Evolutionary conservation across 2,888 invertebrate species (phyloP).

Genomic region (Temnothorax unifasciatus): DNA sequence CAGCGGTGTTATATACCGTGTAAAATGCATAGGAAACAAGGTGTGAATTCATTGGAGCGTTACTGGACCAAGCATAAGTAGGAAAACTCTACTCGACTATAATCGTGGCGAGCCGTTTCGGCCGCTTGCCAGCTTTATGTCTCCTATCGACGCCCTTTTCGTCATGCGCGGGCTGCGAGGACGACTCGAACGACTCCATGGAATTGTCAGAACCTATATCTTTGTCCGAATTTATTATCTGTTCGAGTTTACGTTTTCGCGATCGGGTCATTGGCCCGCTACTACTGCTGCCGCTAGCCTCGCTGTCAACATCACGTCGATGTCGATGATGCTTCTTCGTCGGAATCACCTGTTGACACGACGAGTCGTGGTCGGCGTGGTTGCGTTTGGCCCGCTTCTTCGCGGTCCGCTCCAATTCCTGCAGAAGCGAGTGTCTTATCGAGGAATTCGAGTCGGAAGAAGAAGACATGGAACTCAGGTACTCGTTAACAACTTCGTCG

Average conservation of each 20-base stretch:
- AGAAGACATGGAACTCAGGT: conserved; percentile 87
- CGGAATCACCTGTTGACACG: neutral
- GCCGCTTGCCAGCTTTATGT: conserved; percentile 80
- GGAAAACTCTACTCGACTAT: conserved; percentile 76
- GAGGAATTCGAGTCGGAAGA: conserved; percentile 83
- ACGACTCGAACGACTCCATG: conserved; percentile 67
- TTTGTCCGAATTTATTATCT: conserved; percentile 49
- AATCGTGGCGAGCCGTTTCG: conserved; percentile 78
- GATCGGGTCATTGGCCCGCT: conserved; percentile 83
- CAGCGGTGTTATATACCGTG: conserved; percentile 64
- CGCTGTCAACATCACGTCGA: conserved; percentile 24
- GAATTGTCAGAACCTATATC: conserved; percentile 68
- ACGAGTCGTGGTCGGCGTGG: conserved; percentile 13
- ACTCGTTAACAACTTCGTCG: conserved; percentile 87
- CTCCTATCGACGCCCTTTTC: conserved; percentile 79
- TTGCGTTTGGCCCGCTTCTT: conserved; percentile 74
- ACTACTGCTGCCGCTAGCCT: conserved; percentile 36
- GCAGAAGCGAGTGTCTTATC: conserved; percentile 57
- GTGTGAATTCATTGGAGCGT: conserved; percentile 51
- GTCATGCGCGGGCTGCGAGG: conserved; percentile 65
- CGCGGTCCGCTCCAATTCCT: conserved; percentile 51
- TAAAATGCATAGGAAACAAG: conserved; percentile 76
- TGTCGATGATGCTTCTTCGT: conserved; percentile 27
- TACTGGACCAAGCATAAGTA: conserved; percentile 51
- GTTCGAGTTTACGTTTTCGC: conserved; percentile 82